These are phyloP conservation scores for Pluvialis apricaria DNA, from an alignment of 2,113 vertebrate genomes.

Conservation along the genomic window DNA sequence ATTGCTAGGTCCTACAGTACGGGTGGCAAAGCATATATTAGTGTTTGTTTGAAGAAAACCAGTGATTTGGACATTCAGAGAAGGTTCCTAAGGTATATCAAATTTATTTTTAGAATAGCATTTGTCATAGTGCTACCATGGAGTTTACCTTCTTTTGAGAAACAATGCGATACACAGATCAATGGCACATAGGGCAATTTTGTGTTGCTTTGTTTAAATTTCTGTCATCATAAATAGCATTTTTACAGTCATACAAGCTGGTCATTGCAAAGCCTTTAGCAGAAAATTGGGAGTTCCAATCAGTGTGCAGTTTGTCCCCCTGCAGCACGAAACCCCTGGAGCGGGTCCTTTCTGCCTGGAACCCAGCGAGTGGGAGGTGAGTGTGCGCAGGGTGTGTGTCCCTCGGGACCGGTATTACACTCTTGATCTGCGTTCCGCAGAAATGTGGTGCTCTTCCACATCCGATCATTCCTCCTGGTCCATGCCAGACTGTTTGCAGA, in stretches of 20 bases:
- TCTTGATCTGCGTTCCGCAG: not conserved
- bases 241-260: not conserved
- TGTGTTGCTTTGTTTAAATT: not conserved
- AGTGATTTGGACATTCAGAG: not conserved
- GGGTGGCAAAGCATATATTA: not conserved
- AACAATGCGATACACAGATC: not conserved
- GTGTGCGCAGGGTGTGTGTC: not conserved
- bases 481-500: not conserved
- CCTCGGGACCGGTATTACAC: accelerated
- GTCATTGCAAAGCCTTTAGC: not conserved
- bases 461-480: not conserved
- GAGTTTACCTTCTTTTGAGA: not conserved
- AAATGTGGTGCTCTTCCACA: not conserved
- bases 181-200: not conserved
- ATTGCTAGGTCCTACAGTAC: not conserved
- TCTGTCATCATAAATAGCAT: not conserved
- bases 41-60: not conserved
- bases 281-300: not conserved
- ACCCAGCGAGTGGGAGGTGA: not conserved
- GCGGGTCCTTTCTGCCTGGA: not conserved
- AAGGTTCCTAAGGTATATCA: not conserved
- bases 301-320: not conserved
- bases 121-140: not conserved
- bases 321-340: not conserved
- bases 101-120: not conserved